phyloP scores from a whole-genome alignment of 2,888 invertebrate species.

The Andrena marginata region DNA sequence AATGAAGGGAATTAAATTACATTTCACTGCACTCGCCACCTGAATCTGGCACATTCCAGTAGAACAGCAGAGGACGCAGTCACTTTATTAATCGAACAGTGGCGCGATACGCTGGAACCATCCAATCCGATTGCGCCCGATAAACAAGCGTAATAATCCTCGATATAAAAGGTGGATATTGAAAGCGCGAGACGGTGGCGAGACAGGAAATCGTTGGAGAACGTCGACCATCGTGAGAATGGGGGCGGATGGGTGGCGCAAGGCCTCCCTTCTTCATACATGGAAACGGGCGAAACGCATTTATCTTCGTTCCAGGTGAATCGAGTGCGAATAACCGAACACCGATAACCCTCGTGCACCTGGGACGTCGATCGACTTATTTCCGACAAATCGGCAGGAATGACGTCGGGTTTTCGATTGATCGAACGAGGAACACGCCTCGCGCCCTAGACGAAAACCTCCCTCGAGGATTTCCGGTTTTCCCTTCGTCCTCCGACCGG shows the following conservation, averaged over 20 bases:
- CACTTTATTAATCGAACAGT: background rate
- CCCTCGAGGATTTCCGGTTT: constrained; percentile 49
- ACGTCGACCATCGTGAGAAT: background rate
- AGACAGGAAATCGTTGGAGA: constrained; percentile 33
- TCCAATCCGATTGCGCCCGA: constrained; percentile 9
- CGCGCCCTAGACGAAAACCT: constrained; percentile 30
- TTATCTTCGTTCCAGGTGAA: constrained; percentile 78
- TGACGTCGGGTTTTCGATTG: constrained; percentile 65
- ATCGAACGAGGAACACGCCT: constrained; percentile 65
- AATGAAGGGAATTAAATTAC: background rate
- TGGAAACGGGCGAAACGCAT: constrained; percentile 69
- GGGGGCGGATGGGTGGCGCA: background rate
- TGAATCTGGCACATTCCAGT: background rate
- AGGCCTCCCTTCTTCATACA: constrained; percentile 52
- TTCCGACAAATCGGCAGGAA: constrained; percentile 73
- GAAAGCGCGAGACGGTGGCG: constrained; percentile 14
- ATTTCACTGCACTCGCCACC: background rate
- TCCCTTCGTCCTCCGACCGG: constrained; percentile 15
- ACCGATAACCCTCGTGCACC: constrained; percentile 72
- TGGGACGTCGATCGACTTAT: constrained; percentile 74
- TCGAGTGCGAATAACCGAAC: constrained; percentile 74
- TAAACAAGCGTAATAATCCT: constrained; percentile 35
- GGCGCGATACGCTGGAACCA: background rate
- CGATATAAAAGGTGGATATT: constrained; percentile 40
- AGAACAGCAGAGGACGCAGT: background rate